These are phyloP conservation scores for Colletes gigas DNA, from an alignment of 1,140 invertebrate species.

Conservation along the genomic window DNA sequence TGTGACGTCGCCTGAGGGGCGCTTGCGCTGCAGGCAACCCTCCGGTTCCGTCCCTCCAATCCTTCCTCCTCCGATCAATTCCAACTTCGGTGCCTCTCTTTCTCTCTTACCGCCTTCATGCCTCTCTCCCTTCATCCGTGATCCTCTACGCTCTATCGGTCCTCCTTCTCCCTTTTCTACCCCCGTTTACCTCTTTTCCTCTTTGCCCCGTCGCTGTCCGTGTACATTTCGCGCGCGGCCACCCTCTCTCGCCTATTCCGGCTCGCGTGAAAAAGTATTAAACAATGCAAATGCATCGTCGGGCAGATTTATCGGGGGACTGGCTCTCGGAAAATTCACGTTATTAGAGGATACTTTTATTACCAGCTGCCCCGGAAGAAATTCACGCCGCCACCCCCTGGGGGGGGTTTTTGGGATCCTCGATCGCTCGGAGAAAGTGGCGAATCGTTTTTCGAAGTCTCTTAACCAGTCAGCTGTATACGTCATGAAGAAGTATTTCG, in stretches of 20 bases:
- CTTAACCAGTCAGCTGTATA: too few relatives aligned
- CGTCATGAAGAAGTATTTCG: too few relatives aligned
- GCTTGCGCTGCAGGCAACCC: slow-evolving; percentile 79
- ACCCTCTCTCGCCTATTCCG: slow-evolving; percentile 7
- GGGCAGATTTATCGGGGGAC: slow-evolving; percentile 4
- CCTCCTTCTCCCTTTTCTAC: slow-evolving; percentile 40
- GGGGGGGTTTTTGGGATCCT: neutral
- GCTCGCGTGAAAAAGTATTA: slow-evolving; percentile 39
- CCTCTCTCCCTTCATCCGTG: neutral
- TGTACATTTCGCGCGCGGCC: slow-evolving; percentile 38
- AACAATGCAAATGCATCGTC: slow-evolving; percentile 21
- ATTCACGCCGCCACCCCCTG: neutral
- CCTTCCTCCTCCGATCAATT: slow-evolving; percentile 74
- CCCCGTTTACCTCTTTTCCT: neutral
- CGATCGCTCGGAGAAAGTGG: neutral
- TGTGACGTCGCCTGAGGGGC: slow-evolving; percentile 80
- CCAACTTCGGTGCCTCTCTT: slow-evolving; percentile 62
- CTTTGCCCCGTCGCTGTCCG: neutral
- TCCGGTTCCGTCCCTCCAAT: slow-evolving; percentile 71
- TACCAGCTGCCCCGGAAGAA: neutral
- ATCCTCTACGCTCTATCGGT: neutral
- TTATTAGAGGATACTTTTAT: too few relatives aligned
- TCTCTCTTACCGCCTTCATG: slow-evolving; percentile 7
- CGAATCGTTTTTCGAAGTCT: too few relatives aligned
- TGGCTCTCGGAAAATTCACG: neutral